Evolutionary conservation across 2,797 vertebrate species (phyloP).

Genomic region (Uromys caudimaculatus): DNA sequence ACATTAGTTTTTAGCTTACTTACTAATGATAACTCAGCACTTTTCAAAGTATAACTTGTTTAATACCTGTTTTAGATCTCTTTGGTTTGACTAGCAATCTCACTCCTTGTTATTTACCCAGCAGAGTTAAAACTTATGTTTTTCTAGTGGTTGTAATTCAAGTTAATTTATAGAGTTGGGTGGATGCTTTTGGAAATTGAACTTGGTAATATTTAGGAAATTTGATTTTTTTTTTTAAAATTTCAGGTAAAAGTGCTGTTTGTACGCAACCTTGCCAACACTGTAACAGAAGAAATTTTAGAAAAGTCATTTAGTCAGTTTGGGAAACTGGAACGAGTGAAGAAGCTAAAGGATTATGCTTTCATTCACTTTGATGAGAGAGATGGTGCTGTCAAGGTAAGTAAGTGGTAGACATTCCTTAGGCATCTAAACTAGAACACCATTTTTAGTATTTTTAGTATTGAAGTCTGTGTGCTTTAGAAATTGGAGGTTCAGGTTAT

Average conservation of each 20-base stretch:
- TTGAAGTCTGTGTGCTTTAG: neutral
- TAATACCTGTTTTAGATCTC: neutral
- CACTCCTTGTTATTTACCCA: neutral
- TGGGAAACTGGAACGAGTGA: conserved; percentile 97
- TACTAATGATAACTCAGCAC: neutral
- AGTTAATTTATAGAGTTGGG: conserved; percentile 17
- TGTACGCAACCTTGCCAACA: conserved; percentile 96
- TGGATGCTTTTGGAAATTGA: conserved; percentile 18
- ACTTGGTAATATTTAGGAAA: conserved; percentile 31
- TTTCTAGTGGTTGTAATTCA: neutral
- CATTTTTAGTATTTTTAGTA: conserved; percentile 42
- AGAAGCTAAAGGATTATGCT: conserved; percentile 99
- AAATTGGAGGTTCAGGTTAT: neutral
- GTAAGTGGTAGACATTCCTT: conserved; percentile 15
- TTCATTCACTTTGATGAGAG: conserved; percentile 99
- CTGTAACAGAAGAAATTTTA: conserved; percentile 96
- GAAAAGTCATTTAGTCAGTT: conserved; percentile 96
- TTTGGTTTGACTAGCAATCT: neutral
- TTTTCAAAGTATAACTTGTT: neutral
- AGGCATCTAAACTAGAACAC: conserved; percentile 38
- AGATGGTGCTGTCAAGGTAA: conserved; percentile 98
- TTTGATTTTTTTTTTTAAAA: conserved; percentile 4
- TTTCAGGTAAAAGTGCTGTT: conserved; percentile 97
- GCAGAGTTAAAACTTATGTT: neutral
- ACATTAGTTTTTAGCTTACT: neutral